Percentiles rank a stretch among this genome's conserved stretches.
Evolutionary conservation across 2,113 vertebrate species (phyloP).

Genomic region (Hylia prasina): DNA sequence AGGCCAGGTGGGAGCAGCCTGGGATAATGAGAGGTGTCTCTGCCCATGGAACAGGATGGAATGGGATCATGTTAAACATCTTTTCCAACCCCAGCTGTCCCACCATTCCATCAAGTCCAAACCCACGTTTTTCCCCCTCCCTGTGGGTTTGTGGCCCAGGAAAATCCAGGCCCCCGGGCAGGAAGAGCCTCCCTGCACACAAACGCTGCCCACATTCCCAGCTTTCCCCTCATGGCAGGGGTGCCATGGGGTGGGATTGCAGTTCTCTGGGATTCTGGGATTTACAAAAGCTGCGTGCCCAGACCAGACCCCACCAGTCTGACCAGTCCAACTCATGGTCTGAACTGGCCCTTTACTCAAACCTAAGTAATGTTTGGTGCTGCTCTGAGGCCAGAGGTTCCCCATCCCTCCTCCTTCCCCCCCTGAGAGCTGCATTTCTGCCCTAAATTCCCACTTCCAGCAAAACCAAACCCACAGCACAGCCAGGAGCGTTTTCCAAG

Average conservation of each 20-base stretch:
- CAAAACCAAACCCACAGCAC: rapidly evolving
- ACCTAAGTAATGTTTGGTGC: rapidly evolving
- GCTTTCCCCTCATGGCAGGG: rapidly evolving
- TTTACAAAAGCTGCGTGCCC: neutral
- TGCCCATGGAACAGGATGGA: neutral
- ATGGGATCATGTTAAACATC: rapidly evolving
- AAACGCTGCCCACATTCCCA: neutral
- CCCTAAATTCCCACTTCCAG: neutral
- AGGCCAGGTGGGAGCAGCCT: neutral
- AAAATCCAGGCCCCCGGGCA: no score
- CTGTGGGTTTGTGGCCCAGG: neutral
- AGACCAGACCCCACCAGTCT: neutral
- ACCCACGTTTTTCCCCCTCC: rapidly evolving
- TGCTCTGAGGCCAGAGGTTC: neutral
- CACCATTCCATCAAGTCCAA: neutral
- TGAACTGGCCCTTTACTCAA: neutral
- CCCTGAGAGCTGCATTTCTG: neutral
- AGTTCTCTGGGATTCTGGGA: neutral
- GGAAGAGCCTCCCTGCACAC: no score
- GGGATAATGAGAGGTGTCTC: rapidly evolving
- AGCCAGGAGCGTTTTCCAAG: rapidly evolving
- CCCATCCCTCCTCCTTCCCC: neutral
- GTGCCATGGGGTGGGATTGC: rapidly evolving
- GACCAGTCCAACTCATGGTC: neutral
- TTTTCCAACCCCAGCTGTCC: rapidly evolving